phyloP scores from a whole-genome alignment of 2,113 vertebrate genomes.

The Deroptyus accipitrinus region DNA sequence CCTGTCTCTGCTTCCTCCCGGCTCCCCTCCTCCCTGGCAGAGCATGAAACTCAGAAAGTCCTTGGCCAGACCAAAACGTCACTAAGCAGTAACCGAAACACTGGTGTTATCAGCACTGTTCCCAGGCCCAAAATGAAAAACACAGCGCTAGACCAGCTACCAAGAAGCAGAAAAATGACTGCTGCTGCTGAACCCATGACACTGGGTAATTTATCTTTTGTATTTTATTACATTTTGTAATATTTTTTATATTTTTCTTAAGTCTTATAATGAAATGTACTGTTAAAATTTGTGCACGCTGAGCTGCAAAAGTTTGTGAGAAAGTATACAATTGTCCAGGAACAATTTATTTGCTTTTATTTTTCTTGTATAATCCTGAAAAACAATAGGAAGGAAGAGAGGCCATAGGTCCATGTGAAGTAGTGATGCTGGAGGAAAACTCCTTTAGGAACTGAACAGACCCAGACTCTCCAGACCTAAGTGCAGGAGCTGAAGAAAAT shows the following conservation, averaged over 20 bases:
- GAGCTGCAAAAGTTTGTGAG: neutral
- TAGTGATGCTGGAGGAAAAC: neutral
- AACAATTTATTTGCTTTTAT: neutral
- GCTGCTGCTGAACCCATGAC: no score
- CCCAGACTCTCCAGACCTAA: neutral
- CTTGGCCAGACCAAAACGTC: no score
- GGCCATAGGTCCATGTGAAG: neutral
- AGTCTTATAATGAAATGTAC: neutral
- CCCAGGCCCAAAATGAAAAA: no score
- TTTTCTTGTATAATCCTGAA: neutral
- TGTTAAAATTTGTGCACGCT: neutral
- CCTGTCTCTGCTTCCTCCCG: no score
- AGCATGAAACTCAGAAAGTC: no score
- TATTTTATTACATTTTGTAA: neutral
- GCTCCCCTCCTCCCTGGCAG: no score
- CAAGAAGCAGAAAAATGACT: no score
- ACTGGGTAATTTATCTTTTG: neutral
- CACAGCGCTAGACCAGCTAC: no score
- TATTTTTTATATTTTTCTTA: neutral
- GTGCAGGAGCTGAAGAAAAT: neutral
- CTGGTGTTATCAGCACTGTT: no score
- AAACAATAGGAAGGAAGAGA: neutral
- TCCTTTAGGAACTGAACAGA: neutral
- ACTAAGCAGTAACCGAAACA: no score
- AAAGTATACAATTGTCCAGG: neutral